phyloP scores from a whole-genome alignment of 2,797 vertebrate genomes.

The Ambastaia sidthimunki region DNA sequence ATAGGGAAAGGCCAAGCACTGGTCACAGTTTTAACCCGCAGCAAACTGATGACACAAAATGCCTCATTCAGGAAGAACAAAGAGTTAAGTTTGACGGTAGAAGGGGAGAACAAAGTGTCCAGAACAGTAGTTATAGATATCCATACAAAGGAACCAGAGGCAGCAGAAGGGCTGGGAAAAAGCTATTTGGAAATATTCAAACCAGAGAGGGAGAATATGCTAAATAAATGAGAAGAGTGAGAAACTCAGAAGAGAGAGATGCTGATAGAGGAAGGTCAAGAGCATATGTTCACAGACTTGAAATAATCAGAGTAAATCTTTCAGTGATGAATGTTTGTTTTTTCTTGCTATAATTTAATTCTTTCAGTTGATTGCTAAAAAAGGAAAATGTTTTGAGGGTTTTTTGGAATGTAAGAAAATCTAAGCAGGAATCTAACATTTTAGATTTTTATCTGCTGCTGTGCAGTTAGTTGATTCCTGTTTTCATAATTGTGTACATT shows the following conservation, averaged over 20 bases:
- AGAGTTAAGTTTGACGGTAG: background rate
- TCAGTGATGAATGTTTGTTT: background rate
- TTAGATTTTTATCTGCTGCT: conserved; percentile 10
- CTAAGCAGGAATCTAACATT: background rate
- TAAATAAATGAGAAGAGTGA: background rate
- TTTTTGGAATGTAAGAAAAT: background rate
- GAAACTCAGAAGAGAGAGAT: background rate
- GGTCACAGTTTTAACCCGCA: background rate
- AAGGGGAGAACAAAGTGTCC: conserved; percentile 6
- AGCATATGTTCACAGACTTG: background rate
- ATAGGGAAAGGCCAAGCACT: conserved; percentile 50
- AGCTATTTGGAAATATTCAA: background rate
- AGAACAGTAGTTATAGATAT: conserved; percentile 18
- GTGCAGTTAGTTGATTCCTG: background rate
- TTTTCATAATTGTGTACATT: conserved; percentile 47
- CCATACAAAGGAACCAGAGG: background rate
- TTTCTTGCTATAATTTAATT: background rate
- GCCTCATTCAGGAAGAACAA: conserved; percentile 1
- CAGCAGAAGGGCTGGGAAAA: background rate
- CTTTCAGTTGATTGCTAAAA: background rate
- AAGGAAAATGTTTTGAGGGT: background rate
- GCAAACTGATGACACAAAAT: background rate
- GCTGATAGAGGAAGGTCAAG: background rate
- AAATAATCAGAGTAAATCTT: background rate
- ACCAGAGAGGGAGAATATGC: background rate